Evolutionary conservation across 2,113 vertebrate genomes (phyloP).

Genomic region (Circaetus gallicus): DNA sequence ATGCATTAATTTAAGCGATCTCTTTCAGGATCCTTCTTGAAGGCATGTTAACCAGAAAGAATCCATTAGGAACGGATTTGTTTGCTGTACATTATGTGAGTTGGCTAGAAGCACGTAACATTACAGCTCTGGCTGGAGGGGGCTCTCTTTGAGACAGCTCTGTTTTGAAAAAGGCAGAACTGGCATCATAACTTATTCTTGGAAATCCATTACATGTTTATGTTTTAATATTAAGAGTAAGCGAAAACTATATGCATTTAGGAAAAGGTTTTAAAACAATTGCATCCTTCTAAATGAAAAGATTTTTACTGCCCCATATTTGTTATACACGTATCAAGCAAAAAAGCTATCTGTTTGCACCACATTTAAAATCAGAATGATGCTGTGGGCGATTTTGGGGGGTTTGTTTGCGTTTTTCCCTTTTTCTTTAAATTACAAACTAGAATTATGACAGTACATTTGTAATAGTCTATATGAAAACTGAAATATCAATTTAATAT

Average conservation of each 20-base stretch:
- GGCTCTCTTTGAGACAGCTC: background rate
- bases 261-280: background rate
- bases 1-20: background rate
- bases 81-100: background rate
- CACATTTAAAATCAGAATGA: background rate
- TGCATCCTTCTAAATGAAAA: background rate
- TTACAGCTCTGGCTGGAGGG: background rate
- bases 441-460: background rate
- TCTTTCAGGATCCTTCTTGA: conserved; percentile 36
- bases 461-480: background rate
- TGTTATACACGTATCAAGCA: background rate
- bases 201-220: background rate
- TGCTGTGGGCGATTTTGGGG: fast-evolving
- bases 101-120: background rate
- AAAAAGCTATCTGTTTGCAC: background rate
- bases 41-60: background rate
- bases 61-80: conserved; percentile 23
- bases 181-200: background rate
- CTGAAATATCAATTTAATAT: background rate
- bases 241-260: background rate
- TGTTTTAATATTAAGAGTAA: background rate
- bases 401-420: fast-evolving
- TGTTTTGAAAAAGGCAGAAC: background rate
- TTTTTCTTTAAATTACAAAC: background rate
- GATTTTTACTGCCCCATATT: background rate